These are phyloP conservation scores for Tetheella fluctuosa DNA, from an alignment of 2,888 invertebrate genomes.

Conservation along the genomic window DNA sequence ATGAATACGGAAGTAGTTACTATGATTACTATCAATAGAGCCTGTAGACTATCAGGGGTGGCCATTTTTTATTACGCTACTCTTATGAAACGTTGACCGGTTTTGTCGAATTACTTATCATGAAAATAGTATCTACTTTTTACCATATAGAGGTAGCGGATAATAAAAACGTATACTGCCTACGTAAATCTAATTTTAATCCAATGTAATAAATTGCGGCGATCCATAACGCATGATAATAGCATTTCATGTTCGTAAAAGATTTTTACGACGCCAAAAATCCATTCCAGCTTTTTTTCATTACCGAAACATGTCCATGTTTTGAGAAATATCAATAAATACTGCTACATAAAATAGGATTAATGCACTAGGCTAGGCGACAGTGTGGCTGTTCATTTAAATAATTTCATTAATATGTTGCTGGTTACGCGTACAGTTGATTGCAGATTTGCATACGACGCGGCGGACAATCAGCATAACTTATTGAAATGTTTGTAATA, in stretches of 20 bases:
- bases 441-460: constrained; percentile 32
- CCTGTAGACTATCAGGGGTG: no score
- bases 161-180: constrained; percentile 17
- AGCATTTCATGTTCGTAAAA: constrained; percentile 67
- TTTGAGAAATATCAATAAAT: constrained; percentile 54
- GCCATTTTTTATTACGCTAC: background rate
- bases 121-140: background rate
- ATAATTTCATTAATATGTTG: constrained; percentile 15
- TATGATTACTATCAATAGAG: no score
- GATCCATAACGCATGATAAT: constrained; percentile 62
- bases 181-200: constrained; percentile 40
- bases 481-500: constrained; percentile 8
- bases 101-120: no score
- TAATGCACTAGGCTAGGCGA: constrained; percentile 8
- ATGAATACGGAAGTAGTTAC: background rate
- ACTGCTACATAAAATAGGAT: constrained; percentile 16
- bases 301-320: constrained; percentile 54
- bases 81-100: background rate
- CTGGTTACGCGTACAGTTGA: constrained; percentile 17
- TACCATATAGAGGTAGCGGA: background rate
- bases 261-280: constrained; percentile 65
- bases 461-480: constrained; percentile 19
- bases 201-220: constrained; percentile 60
- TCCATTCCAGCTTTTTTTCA: constrained; percentile 50
- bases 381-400: background rate